Conservation (phyloP, 2,888 invertebrate genomes). For the Tridacna crocea region DNA sequence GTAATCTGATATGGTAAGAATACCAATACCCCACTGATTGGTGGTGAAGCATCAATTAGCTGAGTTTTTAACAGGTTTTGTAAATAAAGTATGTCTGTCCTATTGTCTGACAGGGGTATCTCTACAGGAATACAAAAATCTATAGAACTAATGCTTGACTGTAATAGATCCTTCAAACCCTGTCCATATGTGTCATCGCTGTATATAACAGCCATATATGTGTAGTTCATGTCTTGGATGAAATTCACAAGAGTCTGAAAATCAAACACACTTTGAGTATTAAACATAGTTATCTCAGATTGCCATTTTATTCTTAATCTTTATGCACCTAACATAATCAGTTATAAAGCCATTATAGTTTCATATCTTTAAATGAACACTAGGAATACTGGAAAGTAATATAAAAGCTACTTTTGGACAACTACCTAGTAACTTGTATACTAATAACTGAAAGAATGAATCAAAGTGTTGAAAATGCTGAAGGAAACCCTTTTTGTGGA, state of each 20-base stretch:
- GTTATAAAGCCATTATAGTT: no score
- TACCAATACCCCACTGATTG: slow-evolving; percentile 41
- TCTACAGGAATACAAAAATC: slow-evolving; percentile 48
- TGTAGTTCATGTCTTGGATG: slow-evolving; percentile 42
- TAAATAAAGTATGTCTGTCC: background rate
- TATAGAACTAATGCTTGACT: background rate
- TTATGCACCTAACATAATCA: no score
- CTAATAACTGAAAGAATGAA: no score
- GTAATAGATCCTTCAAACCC: slow-evolving; percentile 33
- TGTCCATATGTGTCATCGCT: slow-evolving; percentile 53
- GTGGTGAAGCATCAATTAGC: slow-evolving; percentile 18
- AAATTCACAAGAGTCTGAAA: slow-evolving; percentile 48
- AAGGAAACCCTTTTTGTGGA: no score
- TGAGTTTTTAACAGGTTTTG: slow-evolving; percentile 22
- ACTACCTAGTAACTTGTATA: no score
- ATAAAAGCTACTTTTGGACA: no score
- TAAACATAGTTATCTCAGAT: no score
- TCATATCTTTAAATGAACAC: no score
- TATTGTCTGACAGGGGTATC: slow-evolving; percentile 17
- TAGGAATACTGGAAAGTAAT: no score
- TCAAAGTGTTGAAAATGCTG: no score
- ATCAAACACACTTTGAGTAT: background rate
- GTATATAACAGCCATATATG: slow-evolving; percentile 52
- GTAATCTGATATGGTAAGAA: slow-evolving; percentile 42
- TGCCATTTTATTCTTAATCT: no score